phyloP scores from a whole-genome alignment of 2,797 vertebrate genomes.

The Oophaga sylvatica region DNA sequence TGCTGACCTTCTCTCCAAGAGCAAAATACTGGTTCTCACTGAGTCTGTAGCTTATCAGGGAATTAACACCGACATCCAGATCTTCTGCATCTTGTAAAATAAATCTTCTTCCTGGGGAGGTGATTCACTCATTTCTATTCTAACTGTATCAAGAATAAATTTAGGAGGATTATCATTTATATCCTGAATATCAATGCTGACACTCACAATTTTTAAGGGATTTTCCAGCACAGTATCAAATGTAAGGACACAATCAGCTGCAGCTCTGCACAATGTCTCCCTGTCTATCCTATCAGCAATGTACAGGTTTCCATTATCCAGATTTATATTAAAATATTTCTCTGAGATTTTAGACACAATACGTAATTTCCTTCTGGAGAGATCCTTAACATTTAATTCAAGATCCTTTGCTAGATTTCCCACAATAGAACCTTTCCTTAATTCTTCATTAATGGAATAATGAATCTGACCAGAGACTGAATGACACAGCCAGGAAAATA shows the following conservation, averaged over 20 bases:
- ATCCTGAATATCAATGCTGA: conserved; percentile 2
- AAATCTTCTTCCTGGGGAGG: conserved; percentile 59
- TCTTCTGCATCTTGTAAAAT: conserved; percentile 61
- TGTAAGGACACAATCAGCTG: conserved; percentile 76
- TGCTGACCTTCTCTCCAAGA: conserved; percentile 71
- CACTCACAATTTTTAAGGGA: neutral
- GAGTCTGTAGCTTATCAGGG: conserved; percentile 30
- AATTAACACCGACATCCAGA: conserved; percentile 40
- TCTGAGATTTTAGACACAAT: neutral
- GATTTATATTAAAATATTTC: neutral
- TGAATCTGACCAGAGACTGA: conserved; percentile 62
- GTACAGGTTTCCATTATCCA: conserved; percentile 62
- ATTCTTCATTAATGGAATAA: conserved; percentile 61
- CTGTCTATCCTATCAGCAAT: conserved; percentile 74
- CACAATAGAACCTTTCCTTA: conserved; percentile 48
- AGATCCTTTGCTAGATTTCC: conserved; percentile 60
- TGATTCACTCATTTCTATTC: neutral
- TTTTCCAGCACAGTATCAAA: conserved; percentile 81
- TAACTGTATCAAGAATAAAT: neutral
- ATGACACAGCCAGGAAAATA: conserved; percentile 15
- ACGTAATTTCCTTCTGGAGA: conserved; percentile 34
- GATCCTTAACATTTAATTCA: conserved; percentile 55
- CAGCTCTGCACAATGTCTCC: conserved; percentile 71
- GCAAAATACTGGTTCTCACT: conserved; percentile 73
- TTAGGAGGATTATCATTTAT: neutral